Conservation (phyloP, 2,888 invertebrate genomes). For the Pseudeuparius sepicola region DNA sequence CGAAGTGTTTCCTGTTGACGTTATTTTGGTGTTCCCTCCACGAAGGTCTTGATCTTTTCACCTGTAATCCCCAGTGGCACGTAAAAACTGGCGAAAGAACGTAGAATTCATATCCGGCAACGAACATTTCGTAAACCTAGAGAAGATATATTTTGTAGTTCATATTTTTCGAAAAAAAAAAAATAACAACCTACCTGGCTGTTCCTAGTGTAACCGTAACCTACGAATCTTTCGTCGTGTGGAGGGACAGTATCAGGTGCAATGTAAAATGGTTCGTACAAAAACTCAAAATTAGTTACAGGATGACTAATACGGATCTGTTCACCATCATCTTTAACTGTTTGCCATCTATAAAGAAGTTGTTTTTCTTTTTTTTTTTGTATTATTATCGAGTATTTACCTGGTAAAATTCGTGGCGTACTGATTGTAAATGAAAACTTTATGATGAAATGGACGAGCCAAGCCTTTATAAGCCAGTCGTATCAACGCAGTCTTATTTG, state of each 20-base stretch:
- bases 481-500: slow-evolving; percentile 69
- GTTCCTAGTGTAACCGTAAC: slow-evolving; percentile 87
- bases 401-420: slow-evolving; percentile 83
- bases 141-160: no score
- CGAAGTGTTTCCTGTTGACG: slow-evolving; percentile 70
- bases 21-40: slow-evolving; percentile 85
- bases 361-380: neutral
- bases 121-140: slow-evolving; percentile 87
- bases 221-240: slow-evolving; percentile 82
- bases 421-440: slow-evolving; percentile 87
- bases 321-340: slow-evolving; percentile 47
- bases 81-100: slow-evolving; percentile 84
- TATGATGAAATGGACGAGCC: slow-evolving; percentile 82
- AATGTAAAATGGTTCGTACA: slow-evolving; percentile 89
- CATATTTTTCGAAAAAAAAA: no score
- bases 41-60: slow-evolving; percentile 63
- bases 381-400: neutral
- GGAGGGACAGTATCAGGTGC: slow-evolving; percentile 70
- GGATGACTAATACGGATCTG: slow-evolving; percentile 72
- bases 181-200: slow-evolving; percentile 58
- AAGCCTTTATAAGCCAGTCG: slow-evolving; percentile 66
- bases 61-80: slow-evolving; percentile 82
- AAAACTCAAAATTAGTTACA: slow-evolving; percentile 73
- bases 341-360: slow-evolving; percentile 46
- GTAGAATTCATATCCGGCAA: slow-evolving; percentile 78